Conservation (phyloP, 2,888 invertebrate species). For the Dione juno region DNA sequence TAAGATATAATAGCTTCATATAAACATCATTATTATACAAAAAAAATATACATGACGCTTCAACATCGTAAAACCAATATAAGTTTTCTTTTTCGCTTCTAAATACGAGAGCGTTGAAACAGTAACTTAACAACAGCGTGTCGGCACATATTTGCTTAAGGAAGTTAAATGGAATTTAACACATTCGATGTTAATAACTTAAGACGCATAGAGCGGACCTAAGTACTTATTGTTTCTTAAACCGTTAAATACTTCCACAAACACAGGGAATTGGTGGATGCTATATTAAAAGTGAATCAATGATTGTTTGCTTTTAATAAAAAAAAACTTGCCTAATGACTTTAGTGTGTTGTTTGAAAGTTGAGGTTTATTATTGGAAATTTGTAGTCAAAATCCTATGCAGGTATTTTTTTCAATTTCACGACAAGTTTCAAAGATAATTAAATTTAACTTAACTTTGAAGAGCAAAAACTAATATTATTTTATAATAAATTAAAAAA, state of each 20-base stretch:
- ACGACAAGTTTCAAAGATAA: no score
- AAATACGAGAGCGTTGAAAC: constrained; percentile 9
- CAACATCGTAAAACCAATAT: neutral
- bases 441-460: no score
- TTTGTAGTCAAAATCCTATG: no score
- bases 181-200: constrained; percentile 57
- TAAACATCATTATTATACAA: no score
- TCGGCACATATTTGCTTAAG: constrained; percentile 53
- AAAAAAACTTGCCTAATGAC: no score
- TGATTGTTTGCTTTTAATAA: neutral
- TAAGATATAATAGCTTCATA: no score
- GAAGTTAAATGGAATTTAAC: constrained; percentile 52
- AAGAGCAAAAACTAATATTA: no score
- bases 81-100: neutral
- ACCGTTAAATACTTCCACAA: constrained; percentile 28
- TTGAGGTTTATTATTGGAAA: no score
- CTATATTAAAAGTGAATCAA: constrained; percentile 22
- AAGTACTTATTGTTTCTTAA: constrained; percentile 33
- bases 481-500: no score
- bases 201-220: constrained; percentile 38
- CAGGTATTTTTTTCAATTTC: no score
- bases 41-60: neutral
- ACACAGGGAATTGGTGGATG: constrained; percentile 26
- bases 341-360: no score
- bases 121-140: constrained; percentile 12